These are phyloP conservation scores for Hymenochirus boettgeri DNA, from an alignment of 2,113 vertebrate genomes.

Conservation along the genomic window DNA sequence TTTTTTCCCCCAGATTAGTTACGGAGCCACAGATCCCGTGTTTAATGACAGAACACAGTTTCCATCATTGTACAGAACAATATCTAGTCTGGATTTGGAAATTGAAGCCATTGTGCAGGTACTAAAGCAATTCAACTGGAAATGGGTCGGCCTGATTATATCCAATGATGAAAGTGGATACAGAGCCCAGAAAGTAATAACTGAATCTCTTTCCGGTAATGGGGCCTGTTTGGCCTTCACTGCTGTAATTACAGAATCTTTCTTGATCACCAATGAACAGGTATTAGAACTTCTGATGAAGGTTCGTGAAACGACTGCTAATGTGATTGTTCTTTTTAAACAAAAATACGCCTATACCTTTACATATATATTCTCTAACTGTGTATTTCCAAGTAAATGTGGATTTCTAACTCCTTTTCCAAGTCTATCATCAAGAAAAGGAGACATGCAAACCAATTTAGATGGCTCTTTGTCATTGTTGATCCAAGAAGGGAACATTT, in stretches of 20 bases:
- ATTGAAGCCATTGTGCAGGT: constrained; percentile 3
- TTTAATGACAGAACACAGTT: background rate
- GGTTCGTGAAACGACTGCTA: background rate
- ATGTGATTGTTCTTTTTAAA: constrained; percentile 10
- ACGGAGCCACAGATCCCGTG: background rate
- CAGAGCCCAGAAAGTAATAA: background rate
- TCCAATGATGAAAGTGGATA: constrained; percentile 4
- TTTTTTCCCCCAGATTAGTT: background rate
- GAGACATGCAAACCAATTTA: background rate
- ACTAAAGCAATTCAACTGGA: constrained; percentile 17
- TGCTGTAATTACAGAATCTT: background rate
- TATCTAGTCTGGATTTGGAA: background rate
- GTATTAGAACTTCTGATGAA: background rate
- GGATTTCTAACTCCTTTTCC: background rate
- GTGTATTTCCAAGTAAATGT: background rate
- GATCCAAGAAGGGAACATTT: constrained; percentile 8
- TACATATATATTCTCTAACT: background rate
- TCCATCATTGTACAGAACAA: constrained; percentile 16
- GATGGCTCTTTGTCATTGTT: constrained; percentile 9
- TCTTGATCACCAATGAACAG: background rate
- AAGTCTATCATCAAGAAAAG: background rate
- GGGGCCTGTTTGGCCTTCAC: constrained; percentile 12
- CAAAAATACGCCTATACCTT: background rate
- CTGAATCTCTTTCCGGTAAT: background rate
- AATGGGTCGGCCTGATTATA: constrained; percentile 22